These are phyloP conservation scores for Schizotus pectinicornis DNA, from an alignment of 2,888 invertebrate species.

Conservation along the genomic window DNA sequence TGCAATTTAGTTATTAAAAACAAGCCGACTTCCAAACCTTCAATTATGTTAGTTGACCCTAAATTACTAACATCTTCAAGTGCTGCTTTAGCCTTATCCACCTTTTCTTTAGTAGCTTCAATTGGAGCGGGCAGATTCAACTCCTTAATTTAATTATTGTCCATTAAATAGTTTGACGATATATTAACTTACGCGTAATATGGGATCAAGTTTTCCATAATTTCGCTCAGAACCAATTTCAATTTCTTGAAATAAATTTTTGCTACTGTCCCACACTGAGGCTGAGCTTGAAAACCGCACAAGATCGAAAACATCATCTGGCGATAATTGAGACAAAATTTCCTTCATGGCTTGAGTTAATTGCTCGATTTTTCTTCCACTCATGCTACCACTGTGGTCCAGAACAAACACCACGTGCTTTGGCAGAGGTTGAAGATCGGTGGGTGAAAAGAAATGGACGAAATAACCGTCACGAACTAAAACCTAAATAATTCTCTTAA, in stretches of 20 bases:
- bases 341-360: constrained; percentile 65
- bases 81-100: not conserved
- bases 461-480: constrained; percentile 56
- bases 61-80: not conserved
- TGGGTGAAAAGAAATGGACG: constrained; percentile 61
- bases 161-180: not conserved
- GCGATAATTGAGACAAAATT: constrained; percentile 64
- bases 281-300: constrained; percentile 59
- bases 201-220: not conserved
- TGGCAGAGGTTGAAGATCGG: constrained; percentile 48
- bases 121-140: no score
- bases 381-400: constrained; percentile 63
- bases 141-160: not conserved
- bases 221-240: not conserved
- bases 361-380: constrained; percentile 57
- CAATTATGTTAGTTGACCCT: constrained; percentile 66
- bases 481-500: constrained; percentile 9
- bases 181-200: not conserved
- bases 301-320: constrained; percentile 67
- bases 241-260: not conserved
- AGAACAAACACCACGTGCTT: constrained; percentile 62
- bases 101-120: no score
- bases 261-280: constrained; percentile 20
- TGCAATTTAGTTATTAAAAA: constrained; percentile 37
- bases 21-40: constrained; percentile 63